These are phyloP conservation scores for Sinosuthora webbiana DNA, from an alignment of 2,113 vertebrate genomes.

Conservation along the genomic window DNA sequence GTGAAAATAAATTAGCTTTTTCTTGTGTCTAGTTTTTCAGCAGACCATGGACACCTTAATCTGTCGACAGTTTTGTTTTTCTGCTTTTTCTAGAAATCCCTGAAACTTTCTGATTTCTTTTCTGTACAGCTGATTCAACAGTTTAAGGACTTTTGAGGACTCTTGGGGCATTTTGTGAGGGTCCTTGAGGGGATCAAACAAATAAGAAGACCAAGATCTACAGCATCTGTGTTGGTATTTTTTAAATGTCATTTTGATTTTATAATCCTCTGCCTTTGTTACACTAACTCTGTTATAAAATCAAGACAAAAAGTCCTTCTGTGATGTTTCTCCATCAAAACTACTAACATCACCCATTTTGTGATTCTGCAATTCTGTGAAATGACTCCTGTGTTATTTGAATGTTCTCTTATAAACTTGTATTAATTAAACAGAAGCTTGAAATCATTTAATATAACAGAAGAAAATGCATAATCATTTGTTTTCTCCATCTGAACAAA, in stretches of 20 bases:
- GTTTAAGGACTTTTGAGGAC: neutral
- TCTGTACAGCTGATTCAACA: neutral
- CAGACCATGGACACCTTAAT: neutral
- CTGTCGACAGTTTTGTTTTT: neutral
- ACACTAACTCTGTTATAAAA: neutral
- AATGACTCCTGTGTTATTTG: neutral
- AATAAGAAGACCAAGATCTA: neutral
- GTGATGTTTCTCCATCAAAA: neutral
- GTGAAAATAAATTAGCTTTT: neutral
- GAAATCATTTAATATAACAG: neutral
- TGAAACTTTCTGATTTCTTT: neutral
- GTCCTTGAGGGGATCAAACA: neutral
- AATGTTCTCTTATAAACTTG: neutral
- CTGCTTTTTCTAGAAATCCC: neutral
- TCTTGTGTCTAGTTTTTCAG: neutral
- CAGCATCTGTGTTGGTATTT: fast-evolving
- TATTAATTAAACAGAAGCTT: neutral
- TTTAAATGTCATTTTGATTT: neutral
- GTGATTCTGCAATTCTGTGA: neutral
- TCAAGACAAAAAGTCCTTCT: neutral
- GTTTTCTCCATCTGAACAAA: neutral
- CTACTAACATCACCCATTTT: too few relatives aligned
- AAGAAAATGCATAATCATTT: neutral
- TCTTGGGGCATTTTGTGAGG: neutral
- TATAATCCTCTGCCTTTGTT: neutral